phyloP scores from a whole-genome alignment of 2,888 invertebrate species.

The Ommatoiulus sabulosus region DNA sequence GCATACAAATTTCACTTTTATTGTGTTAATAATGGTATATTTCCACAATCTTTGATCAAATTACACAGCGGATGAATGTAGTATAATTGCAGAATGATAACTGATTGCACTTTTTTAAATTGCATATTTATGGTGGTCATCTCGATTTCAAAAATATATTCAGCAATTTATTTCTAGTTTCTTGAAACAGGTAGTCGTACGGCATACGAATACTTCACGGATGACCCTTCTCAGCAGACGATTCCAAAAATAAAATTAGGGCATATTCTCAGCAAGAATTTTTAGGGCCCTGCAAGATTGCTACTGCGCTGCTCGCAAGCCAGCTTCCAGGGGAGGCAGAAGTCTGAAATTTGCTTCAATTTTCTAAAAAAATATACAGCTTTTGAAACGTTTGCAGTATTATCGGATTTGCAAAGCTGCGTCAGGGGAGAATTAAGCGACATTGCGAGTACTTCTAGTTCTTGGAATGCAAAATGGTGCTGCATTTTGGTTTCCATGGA shows the following conservation, averaged over 20 bases:
- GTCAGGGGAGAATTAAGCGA: no score
- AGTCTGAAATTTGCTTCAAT: neutral
- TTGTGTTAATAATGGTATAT: no score
- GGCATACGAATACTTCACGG: neutral
- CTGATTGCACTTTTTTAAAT: no score
- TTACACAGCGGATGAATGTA: no score
- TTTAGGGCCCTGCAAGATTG: neutral
- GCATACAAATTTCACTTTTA: no score
- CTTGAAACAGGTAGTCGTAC: neutral
- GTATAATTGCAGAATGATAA: no score
- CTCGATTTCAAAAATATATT: neutral
- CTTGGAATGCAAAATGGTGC: slow-evolving; percentile 12
- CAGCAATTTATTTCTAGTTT: neutral
- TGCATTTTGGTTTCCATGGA: neutral
- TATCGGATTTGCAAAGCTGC: no score
- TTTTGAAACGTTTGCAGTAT: no score
- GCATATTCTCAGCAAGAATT: neutral
- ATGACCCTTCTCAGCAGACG: slow-evolving; percentile 19
- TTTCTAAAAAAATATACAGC: no score
- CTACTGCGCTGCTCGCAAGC: neutral
- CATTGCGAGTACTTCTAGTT: neutral
- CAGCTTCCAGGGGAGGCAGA: neutral
- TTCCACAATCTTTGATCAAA: no score
- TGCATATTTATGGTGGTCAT: neutral
- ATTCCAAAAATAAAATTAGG: slow-evolving; percentile 4